Evolutionary conservation across 1,140 invertebrate species (phyloP).

Genomic region (Luehdorfia chinensis): DNA sequence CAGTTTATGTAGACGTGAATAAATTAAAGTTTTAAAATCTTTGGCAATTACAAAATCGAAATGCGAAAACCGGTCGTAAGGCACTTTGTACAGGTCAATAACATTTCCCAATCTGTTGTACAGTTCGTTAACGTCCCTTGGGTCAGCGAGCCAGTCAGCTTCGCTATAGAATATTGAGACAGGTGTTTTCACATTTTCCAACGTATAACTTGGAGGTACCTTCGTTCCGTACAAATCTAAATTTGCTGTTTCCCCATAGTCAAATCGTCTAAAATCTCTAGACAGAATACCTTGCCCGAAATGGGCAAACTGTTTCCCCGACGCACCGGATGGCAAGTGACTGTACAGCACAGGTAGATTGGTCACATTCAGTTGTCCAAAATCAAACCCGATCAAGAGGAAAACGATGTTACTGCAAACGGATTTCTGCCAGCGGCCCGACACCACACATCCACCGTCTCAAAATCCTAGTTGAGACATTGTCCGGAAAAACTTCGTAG

Average conservation of each 20-base stretch:
- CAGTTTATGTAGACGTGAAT: constrained; percentile 48
- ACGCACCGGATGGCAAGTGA: constrained; percentile 88
- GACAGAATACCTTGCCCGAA: constrained; percentile 79
- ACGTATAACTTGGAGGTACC: constrained; percentile 80
- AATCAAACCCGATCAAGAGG: constrained; percentile 35
- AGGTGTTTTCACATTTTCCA: constrained; percentile 79
- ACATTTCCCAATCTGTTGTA: constrained; percentile 61
- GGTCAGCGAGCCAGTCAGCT: constrained; percentile 79
- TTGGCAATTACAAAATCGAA: constrained; percentile 79
- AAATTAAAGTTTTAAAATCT: constrained; percentile 64
- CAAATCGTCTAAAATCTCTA: constrained; percentile 67
- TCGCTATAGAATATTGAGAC: constrained; percentile 81
- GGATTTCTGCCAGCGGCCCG: constrained; percentile 28
- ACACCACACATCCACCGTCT: constrained; percentile 32
- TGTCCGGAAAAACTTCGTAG: constrained; percentile 41
- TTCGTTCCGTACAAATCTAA: constrained; percentile 60
- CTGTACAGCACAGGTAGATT: constrained; percentile 84
- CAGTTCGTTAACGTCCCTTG: constrained; percentile 69
- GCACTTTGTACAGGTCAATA: constrained; percentile 62
- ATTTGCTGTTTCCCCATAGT: constrained; percentile 67
- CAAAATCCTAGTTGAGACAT: constrained; percentile 22
- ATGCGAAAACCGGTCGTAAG: constrained; percentile 72
- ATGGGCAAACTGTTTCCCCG: constrained; percentile 86
- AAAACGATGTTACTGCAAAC: constrained; percentile 38
- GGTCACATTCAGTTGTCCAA: constrained; percentile 61